These are phyloP conservation scores for Pterostichus niger DNA, from an alignment of 2,888 invertebrate species.

Conservation along the genomic window DNA sequence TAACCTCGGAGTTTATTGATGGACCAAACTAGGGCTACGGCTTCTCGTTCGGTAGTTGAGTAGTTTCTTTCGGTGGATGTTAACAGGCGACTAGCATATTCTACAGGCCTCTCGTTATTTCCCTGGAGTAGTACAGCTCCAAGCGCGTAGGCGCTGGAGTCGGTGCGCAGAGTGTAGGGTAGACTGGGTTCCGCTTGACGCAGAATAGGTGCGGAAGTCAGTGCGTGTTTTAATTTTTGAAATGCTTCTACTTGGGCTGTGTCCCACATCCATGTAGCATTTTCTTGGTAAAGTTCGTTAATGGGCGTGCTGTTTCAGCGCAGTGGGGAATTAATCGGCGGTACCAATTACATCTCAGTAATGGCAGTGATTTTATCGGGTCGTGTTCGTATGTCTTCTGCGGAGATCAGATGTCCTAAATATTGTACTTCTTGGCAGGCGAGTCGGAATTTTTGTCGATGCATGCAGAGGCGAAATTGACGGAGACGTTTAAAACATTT, in stretches of 20 bases:
- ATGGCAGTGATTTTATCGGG: constrained; percentile 20
- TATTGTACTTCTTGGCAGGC: not conserved
- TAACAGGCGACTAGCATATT: not conserved
- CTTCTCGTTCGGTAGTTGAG: constrained; percentile 5
- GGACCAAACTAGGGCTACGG: constrained; percentile 65
- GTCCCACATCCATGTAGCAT: not conserved
- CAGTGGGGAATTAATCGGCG: constrained; percentile 3
- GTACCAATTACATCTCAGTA: not conserved
- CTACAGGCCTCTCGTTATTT: not conserved
- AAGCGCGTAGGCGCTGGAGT: not conserved
- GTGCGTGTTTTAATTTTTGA: constrained; percentile 5
- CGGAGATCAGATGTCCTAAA: constrained; percentile 6
- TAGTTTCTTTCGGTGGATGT: not conserved
- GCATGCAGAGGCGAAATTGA: not conserved
- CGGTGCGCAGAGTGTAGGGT: not conserved
- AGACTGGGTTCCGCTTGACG: not conserved
- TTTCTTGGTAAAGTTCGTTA: not conserved
- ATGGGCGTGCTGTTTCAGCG: constrained; percentile 2
- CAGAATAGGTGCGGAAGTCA: constrained; percentile 14
- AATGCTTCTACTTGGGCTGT: not conserved
- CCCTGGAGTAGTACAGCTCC: not conserved
- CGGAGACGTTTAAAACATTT: not conserved
- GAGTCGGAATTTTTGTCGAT: not conserved
- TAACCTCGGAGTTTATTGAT: too few species aligned
- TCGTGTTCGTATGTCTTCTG: not conserved